Evolutionary conservation across 2,797 vertebrate genomes (phyloP), one percentile per base, ranked within the genome.

Genomic region (Discoglossus pictus): DNA sequence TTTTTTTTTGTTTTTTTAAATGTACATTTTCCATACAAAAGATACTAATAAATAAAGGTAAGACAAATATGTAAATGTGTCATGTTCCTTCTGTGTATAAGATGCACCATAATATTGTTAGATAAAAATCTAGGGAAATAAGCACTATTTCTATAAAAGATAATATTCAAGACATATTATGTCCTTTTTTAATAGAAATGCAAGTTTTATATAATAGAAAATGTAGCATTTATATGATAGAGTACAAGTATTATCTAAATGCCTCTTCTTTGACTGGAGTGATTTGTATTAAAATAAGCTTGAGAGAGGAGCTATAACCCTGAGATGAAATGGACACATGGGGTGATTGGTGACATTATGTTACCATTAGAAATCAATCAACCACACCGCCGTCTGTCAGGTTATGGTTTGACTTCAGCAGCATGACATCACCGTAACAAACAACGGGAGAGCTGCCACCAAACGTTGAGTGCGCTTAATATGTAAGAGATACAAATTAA

Each of bases 201-300:
- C n/a, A n/a, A n/a, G n/a, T n/a, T n/a, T n/a, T n/a, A n/a, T n/a
- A n/a, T n/a, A n/a, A n/a, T n/a, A n/a, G n/a, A n/a, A n/a, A n/a
- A n/a, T n/a, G n/a, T n/a, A n/a, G n/a, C n/a, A 58, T 40, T 58
- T 3, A 40, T 20, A 24, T 40, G 15, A 58, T 42, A n/a, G n/a
- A n/a, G n/a, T n/a, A n/a, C 36, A 40, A n/a, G 38, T 16, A n/a
- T 55, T 55, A 23, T 11, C 38, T 16, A 10, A 25, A 40, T 25
- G 6, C 15, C 11, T 55, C 2, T 38, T 23, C 18, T 35, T 31
- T 31, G 27, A 31, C 15, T 6, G 20, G 34, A 9, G 21, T 42
- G 13, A 27, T 42, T 25, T 40, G 7, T 25, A 27, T 42, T 24
- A 40, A 40, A 58, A 58, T 40, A 58, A n/a, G 20, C 31, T 58